Percentiles rank a stretch among this genome's conserved stretches.
Evolutionary conservation across 2,888 invertebrate genomes (phyloP).

Genomic region (Drosophila mimica): DNA sequence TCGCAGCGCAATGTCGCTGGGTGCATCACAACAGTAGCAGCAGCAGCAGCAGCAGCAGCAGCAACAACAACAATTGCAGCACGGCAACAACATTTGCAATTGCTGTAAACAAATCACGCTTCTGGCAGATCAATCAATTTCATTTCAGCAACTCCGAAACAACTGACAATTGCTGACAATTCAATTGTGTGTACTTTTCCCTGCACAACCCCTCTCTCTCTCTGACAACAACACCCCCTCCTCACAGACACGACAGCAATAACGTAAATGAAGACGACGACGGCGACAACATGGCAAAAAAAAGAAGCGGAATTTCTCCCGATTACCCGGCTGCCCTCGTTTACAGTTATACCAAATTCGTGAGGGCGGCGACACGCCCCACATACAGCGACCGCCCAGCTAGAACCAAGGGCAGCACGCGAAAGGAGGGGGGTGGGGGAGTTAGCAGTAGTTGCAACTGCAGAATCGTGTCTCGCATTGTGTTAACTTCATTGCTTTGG

Average conservation of each 20-base stretch:
- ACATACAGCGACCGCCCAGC: constrained; percentile 39
- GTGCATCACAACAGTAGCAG: constrained; percentile 31
- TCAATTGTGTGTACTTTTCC: constrained; percentile 54
- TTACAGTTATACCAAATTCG: constrained; percentile 71
- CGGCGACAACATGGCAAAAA: constrained; percentile 14
- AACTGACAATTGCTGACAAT: constrained; percentile 66
- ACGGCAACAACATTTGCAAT: constrained; percentile 56
- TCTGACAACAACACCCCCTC: background rate
- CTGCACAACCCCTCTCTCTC: background rate
- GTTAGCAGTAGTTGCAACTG: constrained; percentile 10
- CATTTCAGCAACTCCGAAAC: constrained; percentile 45
- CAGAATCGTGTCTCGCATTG: constrained; percentile 69
- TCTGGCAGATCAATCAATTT: constrained; percentile 70
- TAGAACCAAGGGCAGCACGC: background rate
- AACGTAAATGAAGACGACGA: constrained; percentile 30
- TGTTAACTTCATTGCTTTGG: constrained; percentile 64
- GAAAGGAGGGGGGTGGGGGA: background rate
- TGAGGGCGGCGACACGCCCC: constrained; percentile 63
- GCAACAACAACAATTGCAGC: constrained; percentile 14
- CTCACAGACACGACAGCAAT: constrained; percentile 63
- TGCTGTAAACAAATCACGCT: constrained; percentile 77
- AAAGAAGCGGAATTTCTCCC: constrained; percentile 24
- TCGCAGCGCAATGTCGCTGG: constrained; percentile 49
- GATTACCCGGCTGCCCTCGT: constrained; percentile 28
- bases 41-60: constrained; percentile 16